Evolutionary conservation across 2,113 vertebrate genomes (phyloP), one percentile per base, ranked within the genome.

Genomic region (Sebastes fasciatus): DNA sequence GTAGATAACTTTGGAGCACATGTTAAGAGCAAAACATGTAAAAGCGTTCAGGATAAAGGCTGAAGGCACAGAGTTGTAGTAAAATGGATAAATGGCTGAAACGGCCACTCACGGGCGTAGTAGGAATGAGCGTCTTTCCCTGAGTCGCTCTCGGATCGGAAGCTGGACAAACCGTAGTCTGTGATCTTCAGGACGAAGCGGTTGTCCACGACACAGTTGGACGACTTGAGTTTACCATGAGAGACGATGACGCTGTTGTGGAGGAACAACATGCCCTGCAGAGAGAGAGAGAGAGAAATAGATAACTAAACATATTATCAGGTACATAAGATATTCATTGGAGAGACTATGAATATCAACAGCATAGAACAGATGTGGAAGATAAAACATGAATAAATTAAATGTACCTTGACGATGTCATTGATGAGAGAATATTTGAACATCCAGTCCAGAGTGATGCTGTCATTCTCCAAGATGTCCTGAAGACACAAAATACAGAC

Each of bases 131-230:
- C 90, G 55, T 98, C 97, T 0, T 96, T 96, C 0, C 83, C 85
- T 0, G 71, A 63, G 16, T 96, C 92, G 0, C 92, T 82, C 0
- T 93, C 87, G 0, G 80, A 48, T 3, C 96, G 93, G 83, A 99
- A 97, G 85, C 96, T 98, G 92, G 96, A 96, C 73, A 99, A 77
- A 1, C 98, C 98, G 0, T 99, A 98, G 92, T 99, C 98, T 0
- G 98, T 98, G 95, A 99, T 97, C 95, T 98, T 99, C 69, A 99
- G 96, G 64, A 99, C 98, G 2, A 99, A 99, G 79, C 98, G 97
- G 12, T 97, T 97, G 49, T 99, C 98, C 3, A 99, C 98, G 9
- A 99, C 97, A 0, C 98, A 99, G 95, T 99, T 98, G 58, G 97
- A 98, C 0, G 98, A 99, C 91, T 98, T 98, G 76, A 99, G 96